These are phyloP conservation scores for Gasterosteus nipponicus DNA, from an alignment of 2,113 vertebrate species.

Conservation along the genomic window DNA sequence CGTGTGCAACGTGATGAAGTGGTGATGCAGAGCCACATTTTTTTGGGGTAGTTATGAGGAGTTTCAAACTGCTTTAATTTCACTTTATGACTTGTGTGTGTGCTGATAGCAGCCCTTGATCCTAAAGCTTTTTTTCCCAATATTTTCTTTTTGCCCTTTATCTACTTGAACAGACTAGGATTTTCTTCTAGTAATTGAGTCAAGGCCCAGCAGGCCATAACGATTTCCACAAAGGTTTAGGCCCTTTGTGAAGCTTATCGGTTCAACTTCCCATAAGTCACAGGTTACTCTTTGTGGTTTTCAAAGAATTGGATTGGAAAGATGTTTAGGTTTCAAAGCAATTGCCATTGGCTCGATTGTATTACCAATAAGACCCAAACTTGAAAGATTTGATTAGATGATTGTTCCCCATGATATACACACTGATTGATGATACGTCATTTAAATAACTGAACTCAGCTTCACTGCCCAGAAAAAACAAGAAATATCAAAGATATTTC, in stretches of 20 bases:
- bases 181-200: constrained; percentile 29
- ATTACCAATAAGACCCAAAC: constrained; percentile 47
- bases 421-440: constrained; percentile 39
- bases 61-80: constrained; percentile 60
- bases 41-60: constrained; percentile 67
- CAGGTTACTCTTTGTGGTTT: constrained; percentile 49
- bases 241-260: constrained; percentile 26
- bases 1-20: constrained; percentile 70
- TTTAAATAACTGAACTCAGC: neutral
- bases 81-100: constrained; percentile 44
- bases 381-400: constrained; percentile 64
- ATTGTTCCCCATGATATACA: neutral
- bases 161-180: constrained; percentile 33
- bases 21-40: constrained; percentile 51
- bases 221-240: constrained; percentile 32
- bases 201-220: constrained; percentile 51
- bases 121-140: constrained; percentile 23
- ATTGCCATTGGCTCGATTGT: constrained; percentile 29
- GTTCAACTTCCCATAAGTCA: constrained; percentile 6
- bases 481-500: no score
- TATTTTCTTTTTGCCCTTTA: constrained; percentile 50
- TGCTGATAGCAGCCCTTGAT: constrained; percentile 37
- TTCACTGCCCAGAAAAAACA: no score
- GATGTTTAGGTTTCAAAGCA: constrained; percentile 56
- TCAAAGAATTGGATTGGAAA: neutral